Percentiles rank a stretch among this genome's conserved stretches.
phyloP scores from a whole-genome alignment of 2,113 vertebrate species.

The Pterocles gutturalis region DNA sequence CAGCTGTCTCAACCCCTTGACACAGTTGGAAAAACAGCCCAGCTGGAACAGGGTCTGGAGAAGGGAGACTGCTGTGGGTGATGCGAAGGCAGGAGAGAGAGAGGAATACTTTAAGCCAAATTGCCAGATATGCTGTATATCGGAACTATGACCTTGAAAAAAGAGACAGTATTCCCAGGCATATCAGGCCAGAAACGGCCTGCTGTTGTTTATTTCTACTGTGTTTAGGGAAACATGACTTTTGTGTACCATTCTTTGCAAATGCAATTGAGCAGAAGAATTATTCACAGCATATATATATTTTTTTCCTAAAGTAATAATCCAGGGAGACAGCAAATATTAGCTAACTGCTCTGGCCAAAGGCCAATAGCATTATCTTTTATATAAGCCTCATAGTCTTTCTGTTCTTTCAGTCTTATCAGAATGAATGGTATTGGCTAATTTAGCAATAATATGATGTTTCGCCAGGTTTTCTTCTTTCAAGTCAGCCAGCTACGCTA shows the following conservation, averaged over 20 bases:
- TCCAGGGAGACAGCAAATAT: neutral
- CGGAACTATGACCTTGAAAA: neutral
- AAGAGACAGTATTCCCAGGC: neutral
- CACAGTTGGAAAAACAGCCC: neutral
- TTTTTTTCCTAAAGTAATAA: constrained; percentile 25
- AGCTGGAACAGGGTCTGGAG: neutral
- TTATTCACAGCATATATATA: neutral
- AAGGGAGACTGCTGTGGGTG: neutral
- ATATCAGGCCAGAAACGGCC: neutral
- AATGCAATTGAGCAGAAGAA: constrained; percentile 27
- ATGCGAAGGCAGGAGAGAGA: neutral
- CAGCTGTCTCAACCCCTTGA: neutral
- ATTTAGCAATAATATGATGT: neutral
- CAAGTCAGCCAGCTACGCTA: neutral
- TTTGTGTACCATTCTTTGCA: neutral
- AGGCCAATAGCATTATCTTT: constrained; percentile 21
- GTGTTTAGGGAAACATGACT: constrained; percentile 9
- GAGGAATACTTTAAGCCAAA: neutral
- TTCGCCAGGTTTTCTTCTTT: constrained; percentile 29
- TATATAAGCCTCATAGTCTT: neutral
- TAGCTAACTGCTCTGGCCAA: constrained; percentile 24
- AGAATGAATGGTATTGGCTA: constrained; percentile 19
- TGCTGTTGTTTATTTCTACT: neutral
- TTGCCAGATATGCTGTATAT: neutral
- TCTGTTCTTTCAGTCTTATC: constrained; percentile 1